Base-by-base conservation (phyloP, 2,888 invertebrate genomes). In the Abrostola tripartita region DNA sequence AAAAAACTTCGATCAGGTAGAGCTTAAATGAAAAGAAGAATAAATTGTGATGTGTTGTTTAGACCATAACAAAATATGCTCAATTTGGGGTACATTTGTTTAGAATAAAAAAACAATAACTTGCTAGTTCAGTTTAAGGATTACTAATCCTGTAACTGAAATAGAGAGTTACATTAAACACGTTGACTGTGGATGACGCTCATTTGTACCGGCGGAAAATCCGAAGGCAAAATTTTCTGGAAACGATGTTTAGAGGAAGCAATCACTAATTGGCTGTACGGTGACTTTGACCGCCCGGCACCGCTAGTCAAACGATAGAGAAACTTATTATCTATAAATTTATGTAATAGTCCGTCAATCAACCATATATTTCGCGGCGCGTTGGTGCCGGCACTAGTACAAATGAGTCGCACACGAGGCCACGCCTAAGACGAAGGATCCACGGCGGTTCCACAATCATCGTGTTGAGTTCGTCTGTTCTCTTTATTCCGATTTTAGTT, bases 151-250 rank as follows among this genome's bases (percentile, higher is more conserved):
- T 37, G 51, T 57, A 71, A 65, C 49, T 74, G 71, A 71, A 74
- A 49, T 71, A 74, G 75, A 24, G 6, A 42, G 44, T 57, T 12
- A 41, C 12, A 35, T 12, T 51, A 38, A 74, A 65, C 61, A 75
- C 71, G 71, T 59, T 71, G 71, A 61, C 35, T 72, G 71, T 55
- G 61, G 66, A 71, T 10, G 41, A 9, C 9, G 50, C 71, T 76
- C 76, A 72, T 75, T 75, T 72, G 75, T 75, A 37, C 58, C 65
- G 38, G 61, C 71, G 53, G 63, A 47, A 12, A n/a, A 59, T 6
- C 11, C 35, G 40, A 42, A 6, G 14, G 7, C 71, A 68, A 71
- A 71, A 71, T 71, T 71, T 11, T 37, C 8, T 51, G n/a, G 0
- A 44, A 52, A 38, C 5, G 41, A 41, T 44, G 49, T 42, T 54